These are phyloP conservation scores for Eupsittula cactorum DNA, from an alignment of 2,113 vertebrate species.

Conservation along the genomic window DNA sequence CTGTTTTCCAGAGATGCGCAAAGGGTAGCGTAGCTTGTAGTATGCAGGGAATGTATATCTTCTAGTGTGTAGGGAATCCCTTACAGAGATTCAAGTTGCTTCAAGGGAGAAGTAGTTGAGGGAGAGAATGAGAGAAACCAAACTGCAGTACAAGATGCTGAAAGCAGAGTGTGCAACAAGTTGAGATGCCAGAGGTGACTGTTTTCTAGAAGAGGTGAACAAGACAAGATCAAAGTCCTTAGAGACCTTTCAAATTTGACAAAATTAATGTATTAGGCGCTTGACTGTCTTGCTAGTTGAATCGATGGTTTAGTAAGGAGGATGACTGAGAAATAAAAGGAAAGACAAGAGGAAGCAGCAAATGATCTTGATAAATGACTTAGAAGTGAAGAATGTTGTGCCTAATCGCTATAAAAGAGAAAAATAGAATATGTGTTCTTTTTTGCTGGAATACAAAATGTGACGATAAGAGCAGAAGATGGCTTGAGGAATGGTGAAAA, in stretches of 20 bases:
- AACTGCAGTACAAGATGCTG: background rate
- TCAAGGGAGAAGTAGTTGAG: rapidly evolving
- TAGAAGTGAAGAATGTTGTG: background rate
- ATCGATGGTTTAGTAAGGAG: background rate
- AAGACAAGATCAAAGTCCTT: background rate
- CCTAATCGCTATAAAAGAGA: background rate
- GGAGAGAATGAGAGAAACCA: background rate
- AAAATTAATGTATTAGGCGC: background rate
- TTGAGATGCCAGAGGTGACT: background rate
- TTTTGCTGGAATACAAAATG: background rate
- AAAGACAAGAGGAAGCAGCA: background rate
- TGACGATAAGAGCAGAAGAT: background rate
- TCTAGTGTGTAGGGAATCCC: background rate
- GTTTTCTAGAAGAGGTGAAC: background rate
- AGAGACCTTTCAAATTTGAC: background rate
- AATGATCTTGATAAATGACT: background rate
- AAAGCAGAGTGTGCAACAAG: background rate
- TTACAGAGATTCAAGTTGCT: background rate
- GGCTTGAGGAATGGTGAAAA: background rate
- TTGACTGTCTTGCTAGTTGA: background rate
- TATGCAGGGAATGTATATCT: background rate
- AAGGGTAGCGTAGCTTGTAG: background rate
- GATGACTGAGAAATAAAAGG: background rate
- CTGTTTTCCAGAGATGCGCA: background rate
- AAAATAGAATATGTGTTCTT: background rate